Base-by-base conservation (phyloP, 2,888 invertebrate genomes). In the Iphiclides podalirius region DNA sequence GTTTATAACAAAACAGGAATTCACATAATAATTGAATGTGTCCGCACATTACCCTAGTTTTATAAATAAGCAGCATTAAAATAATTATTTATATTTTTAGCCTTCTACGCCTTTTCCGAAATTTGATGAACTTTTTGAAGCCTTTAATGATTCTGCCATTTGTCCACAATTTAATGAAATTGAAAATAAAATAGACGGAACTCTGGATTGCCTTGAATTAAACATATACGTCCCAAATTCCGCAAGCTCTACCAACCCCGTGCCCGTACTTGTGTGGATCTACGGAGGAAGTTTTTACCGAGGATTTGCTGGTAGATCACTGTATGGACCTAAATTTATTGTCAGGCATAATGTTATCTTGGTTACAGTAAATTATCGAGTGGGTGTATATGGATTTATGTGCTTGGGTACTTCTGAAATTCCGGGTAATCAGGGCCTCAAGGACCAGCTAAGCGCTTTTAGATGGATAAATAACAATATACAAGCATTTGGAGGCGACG, bases 371-470 rank as follows among this genome's bases (percentile, higher is more conserved):
- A 76, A 71, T 42, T 76, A 81, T 44, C 63, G 80, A 4, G 39
- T 71, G 0, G 77, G 75, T n/a, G 64, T 74, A 0, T 80, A 75
- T 39, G 80, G 80, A 7, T 80, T 80, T 44, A 75, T 80, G 74
- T 78, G 78, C 36, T 61, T 79, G 0, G 67, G 70, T 37, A 64
- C 54, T n/a, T 65, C 70, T 4, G 63, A 67, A 34, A 60, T 71
- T 8, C 68, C 78, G 1, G 80, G 79, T 9, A 81, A 81, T 41
- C 73, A 75, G 55, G 80, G 81, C 0, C 56, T 81, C 0, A 79
- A 78, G 61, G 81, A 81, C 45, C 80, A 80, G 54, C 31, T 63
- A 0, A 15, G 66, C 7, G 80, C 72, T 26, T 54, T 81, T 3
- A 65, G 63, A 55, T 81, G 80, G 80, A 60, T 81, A 0, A 70